A percentile compares a stretch with the other conserved stretches of the same genome.
These are phyloP conservation scores for Phalacrocorax brasilianus DNA, from an alignment of 2,113 vertebrate genomes.

Conservation along the genomic window DNA sequence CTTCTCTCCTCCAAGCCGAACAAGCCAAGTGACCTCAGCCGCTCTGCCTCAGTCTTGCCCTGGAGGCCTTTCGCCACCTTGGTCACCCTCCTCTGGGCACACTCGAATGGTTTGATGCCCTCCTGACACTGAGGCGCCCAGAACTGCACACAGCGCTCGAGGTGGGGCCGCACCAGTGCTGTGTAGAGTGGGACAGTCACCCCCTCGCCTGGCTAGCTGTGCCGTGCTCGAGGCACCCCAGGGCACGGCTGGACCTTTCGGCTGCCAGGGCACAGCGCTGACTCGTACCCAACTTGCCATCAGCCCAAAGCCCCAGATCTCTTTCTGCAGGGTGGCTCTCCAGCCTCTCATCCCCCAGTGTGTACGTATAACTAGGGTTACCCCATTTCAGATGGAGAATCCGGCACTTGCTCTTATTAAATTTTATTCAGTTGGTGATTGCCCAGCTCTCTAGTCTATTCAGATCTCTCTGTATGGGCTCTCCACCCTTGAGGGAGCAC, in stretches of 20 bases:
- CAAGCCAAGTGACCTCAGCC: not conserved
- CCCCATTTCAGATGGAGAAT: not conserved
- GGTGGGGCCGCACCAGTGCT: accelerated
- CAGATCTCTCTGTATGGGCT: not conserved
- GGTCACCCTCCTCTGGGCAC: not conserved
- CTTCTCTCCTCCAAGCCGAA: not conserved
- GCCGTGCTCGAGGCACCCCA: not conserved
- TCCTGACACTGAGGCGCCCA: not conserved
- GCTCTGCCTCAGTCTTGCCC: too few species aligned
- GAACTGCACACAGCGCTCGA: not conserved
- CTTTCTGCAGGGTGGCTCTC: not conserved
- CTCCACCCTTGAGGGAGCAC: accelerated
- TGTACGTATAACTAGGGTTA: not conserved
- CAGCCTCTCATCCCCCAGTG: not conserved
- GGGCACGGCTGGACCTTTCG: accelerated
- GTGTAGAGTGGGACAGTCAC: not conserved
- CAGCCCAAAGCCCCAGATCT: not conserved
- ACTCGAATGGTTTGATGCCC: too few species aligned
- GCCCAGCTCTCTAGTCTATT: not conserved
- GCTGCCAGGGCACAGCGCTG: not conserved
- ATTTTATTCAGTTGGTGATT: accelerated
- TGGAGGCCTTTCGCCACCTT: not conserved
- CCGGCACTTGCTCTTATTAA: not conserved
- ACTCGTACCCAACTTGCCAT: not conserved
- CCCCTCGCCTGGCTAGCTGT: accelerated